Evolutionary conservation across 2,113 vertebrate species (phyloP).

Genomic region (Platysternon megacephalum): DNA sequence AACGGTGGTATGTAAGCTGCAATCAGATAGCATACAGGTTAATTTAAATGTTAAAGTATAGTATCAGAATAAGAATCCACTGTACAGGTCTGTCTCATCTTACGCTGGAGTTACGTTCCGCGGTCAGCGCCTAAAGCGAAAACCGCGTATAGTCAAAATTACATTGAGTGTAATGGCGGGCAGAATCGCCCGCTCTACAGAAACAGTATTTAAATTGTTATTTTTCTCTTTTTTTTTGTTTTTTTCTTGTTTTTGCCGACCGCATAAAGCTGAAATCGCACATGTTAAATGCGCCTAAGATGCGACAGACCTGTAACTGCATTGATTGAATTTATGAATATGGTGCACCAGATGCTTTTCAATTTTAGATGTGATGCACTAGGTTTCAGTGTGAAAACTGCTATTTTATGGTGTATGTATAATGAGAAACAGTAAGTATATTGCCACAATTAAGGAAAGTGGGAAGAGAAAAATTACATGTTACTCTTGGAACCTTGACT

Average conservation of each 20-base stretch:
- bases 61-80: background rate
- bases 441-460: background rate
- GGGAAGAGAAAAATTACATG: background rate
- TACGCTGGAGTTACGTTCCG: no score
- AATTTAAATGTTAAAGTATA: background rate
- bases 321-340: background rate
- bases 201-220: no score
- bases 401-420: background rate
- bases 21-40: rapidly evolving
- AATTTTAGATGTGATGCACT: background rate
- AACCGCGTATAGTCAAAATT: no score
- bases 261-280: no score
- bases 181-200: no score
- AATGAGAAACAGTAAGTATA: background rate
- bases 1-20: background rate
- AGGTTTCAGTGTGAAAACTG: background rate
- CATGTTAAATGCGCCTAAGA: no score
- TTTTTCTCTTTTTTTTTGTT: no score
- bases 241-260: no score
- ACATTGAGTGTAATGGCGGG: no score
- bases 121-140: no score
- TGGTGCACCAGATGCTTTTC: background rate
- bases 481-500: background rate
- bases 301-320: no score
- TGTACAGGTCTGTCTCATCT: no score